Conservation (phyloP, 1,140 invertebrate genomes). For the Hylaeus volcanicus region DNA sequence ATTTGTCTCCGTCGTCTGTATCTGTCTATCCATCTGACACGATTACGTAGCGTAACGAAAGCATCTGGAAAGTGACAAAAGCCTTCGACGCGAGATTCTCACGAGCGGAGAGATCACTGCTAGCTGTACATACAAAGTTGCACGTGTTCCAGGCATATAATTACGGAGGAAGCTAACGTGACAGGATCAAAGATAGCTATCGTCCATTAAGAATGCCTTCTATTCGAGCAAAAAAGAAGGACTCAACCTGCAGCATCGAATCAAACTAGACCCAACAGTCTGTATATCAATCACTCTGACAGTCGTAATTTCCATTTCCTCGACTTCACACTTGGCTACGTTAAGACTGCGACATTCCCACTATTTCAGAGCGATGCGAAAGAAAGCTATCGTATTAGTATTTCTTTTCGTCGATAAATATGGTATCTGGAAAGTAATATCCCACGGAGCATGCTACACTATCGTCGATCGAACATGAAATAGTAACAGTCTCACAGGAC, state of each 20-base stretch:
- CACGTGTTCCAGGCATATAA: constrained; percentile 41
- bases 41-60: neutral
- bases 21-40: too few relatives aligned
- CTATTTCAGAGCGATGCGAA: neutral
- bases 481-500: neutral
- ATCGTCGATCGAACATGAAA: constrained; percentile 5
- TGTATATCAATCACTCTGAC: constrained; percentile 46
- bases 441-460: neutral
- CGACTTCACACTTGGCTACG: constrained; percentile 52
- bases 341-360: constrained; percentile 44
- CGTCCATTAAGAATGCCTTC: constrained; percentile 31
- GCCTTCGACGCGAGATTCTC: constrained; percentile 36
- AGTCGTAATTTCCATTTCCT: constrained; percentile 54
- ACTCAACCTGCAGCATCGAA: neutral
- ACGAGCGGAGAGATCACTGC: constrained; percentile 20
- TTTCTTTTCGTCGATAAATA: constrained; percentile 6
- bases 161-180: constrained; percentile 52
- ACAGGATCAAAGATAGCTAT: constrained; percentile 36
- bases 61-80: constrained; percentile 32
- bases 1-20: too few relatives aligned
- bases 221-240: constrained; percentile 1
- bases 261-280: constrained; percentile 16
- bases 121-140: constrained; percentile 3
- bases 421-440: constrained; percentile 23
- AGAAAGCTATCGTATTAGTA: constrained; percentile 7